Base-by-base conservation (phyloP, 37 sponge, comb jelly and placozoan species). In the Haliclona indistincta region DNA sequence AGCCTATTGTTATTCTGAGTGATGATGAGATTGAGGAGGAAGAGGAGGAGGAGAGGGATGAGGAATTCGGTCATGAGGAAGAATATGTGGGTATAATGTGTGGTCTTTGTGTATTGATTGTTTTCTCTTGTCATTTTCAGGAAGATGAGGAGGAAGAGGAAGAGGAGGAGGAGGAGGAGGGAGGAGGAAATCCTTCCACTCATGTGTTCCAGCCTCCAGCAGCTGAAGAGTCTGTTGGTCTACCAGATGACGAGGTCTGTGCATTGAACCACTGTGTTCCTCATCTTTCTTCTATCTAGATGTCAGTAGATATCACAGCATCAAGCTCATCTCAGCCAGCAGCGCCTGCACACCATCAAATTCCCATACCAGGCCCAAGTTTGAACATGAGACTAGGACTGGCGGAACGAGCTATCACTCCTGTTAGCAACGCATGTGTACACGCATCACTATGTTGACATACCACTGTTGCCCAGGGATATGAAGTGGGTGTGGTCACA, bases 191-290 rank as follows among this genome's bases (percentile, higher is more conserved):
- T 47, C 10, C 10, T 15, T 17, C 51, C 10, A 47, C 51, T 47
- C 13, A 47, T 47, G 51, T 17, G 15, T 25, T 8, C 51, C 17
- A 19, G 29, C 76, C 32, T 13, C 70, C 41, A 60, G 61, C 8
- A 37, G 43, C 42, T 5, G 45, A 26, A 3, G 77, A 61, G 22
- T 36, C n/a, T 7, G 36, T 40, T 2, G 76, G 77, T 33, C 71
- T 84, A 58, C 84, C 84, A 5, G 84, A 84, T 17, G 77, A 84
- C 34, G 84, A 84, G 64, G 52, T 61, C 11, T 64, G 65, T 25
- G 10, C 56, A 53, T 81, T 35, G 56, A 37, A 25, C n/a, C 25
- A 26, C 17, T 68, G 8, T 40, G 25, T 43, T 35, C 22, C 28
- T 40, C 13, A 39, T 43, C 23, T 5, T 45, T 26, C 13, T 44